Conservation (phyloP, 2,797 vertebrate species). For the Zenarchopterus dispar region DNA sequence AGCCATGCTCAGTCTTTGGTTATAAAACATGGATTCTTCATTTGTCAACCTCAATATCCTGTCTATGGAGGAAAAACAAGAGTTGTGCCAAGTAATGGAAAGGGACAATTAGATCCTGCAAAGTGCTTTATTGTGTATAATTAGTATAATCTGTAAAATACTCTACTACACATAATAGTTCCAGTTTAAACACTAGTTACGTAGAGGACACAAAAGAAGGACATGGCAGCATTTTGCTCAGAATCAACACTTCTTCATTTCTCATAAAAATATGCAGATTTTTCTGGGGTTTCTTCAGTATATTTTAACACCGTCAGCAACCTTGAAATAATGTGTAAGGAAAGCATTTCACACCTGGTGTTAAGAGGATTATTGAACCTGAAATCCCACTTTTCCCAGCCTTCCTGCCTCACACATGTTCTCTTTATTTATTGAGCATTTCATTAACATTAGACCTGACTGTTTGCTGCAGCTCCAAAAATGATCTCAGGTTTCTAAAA, state of each 20-base stretch:
- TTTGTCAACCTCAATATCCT: too few relatives aligned
- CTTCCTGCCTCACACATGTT: slow-evolving; percentile 22
- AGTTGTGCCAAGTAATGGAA: too few relatives aligned
- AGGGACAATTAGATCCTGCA: too few relatives aligned
- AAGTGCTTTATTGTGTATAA: too few relatives aligned
- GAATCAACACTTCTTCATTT: background rate
- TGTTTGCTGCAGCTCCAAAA: slow-evolving; percentile 41
- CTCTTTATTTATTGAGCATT: slow-evolving; percentile 50
- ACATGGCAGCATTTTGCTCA: too few relatives aligned
- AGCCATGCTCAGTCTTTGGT: too few relatives aligned
- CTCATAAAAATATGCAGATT: background rate
- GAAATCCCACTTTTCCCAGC: slow-evolving; percentile 15
- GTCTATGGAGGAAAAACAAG: too few relatives aligned
- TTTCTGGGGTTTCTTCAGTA: slow-evolving; percentile 14
- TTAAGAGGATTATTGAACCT: slow-evolving; percentile 18
- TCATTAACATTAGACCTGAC: slow-evolving; percentile 30
- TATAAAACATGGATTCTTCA: too few relatives aligned
- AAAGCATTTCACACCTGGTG: slow-evolving; percentile 11
- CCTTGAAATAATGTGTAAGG: slow-evolving; percentile 18
- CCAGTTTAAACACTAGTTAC: too few relatives aligned
- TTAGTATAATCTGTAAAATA: too few relatives aligned
- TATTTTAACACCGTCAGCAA: slow-evolving; percentile 21
- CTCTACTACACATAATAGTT: too few relatives aligned
- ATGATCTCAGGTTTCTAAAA: slow-evolving; percentile 39
- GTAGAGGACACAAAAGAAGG: too few relatives aligned